These are phyloP conservation scores for Protobothrops mucrosquamatus DNA, from an alignment of 2,113 vertebrate species.

Conservation along the genomic window DNA sequence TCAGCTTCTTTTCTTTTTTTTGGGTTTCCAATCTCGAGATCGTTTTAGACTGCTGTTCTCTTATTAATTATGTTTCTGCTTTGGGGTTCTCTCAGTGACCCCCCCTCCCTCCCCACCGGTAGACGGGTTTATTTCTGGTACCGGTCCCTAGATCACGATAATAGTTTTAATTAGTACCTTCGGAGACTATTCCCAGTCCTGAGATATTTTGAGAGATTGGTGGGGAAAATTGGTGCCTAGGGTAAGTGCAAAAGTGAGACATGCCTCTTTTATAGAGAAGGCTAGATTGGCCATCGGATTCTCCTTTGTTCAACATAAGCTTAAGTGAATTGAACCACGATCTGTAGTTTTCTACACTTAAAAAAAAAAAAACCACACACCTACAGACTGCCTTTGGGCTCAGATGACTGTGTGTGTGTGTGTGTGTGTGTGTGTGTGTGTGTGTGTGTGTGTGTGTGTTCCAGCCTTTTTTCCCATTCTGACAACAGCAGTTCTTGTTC, in stretches of 20 bases:
- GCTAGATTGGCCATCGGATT: background rate
- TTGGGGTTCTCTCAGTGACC: background rate
- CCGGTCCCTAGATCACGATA: background rate
- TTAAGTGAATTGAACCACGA: background rate
- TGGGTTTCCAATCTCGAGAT: background rate
- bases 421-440: no score
- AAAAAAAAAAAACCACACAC: background rate
- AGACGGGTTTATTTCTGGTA: background rate
- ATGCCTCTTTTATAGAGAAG: background rate
- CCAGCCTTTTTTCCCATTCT: background rate
- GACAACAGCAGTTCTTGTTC: background rate
- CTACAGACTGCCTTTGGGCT: background rate
- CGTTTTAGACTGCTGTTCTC: background rate
- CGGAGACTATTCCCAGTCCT: background rate
- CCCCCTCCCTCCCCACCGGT: background rate
- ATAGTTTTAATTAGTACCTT: background rate
- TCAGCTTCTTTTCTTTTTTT: background rate
- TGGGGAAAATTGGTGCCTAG: background rate
- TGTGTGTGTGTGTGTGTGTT: background rate
- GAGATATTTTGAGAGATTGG: background rate
- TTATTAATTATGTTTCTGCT: background rate
- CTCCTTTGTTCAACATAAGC: background rate
- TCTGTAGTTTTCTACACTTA: background rate
- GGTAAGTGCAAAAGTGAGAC: background rate
- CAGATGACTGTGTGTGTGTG: background rate